A percentile compares a stretch with the other conserved stretches of the same genome.
phyloP scores from a whole-genome alignment of 2,888 invertebrate genomes.

The Stramonita haemastoma region DNA sequence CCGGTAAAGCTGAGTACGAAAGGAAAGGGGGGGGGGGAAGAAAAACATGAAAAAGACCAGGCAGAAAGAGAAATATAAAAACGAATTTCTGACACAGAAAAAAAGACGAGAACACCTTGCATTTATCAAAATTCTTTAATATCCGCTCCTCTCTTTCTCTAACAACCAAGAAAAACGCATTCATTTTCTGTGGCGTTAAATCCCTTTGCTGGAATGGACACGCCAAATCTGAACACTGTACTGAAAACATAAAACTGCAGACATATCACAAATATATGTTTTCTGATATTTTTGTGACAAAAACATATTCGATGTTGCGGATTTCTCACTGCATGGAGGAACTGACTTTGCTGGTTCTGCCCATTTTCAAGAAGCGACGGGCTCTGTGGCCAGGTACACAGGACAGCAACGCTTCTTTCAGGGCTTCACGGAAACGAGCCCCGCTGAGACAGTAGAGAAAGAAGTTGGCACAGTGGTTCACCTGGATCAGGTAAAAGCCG shows the following conservation, averaged over 20 bases:
- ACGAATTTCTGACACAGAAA: too few species aligned
- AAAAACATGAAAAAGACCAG: too few species aligned
- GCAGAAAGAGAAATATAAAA: too few species aligned
- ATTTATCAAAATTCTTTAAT: too few species aligned
- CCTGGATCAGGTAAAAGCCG: slow-evolving; percentile 63
- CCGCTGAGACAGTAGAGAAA: slow-evolving; percentile 68
- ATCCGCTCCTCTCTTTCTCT: too few species aligned
- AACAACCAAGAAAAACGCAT: too few species aligned
- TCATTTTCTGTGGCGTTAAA: too few species aligned
- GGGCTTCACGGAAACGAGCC: slow-evolving; percentile 57
- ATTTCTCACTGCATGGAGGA: neutral
- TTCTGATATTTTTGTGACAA: neutral
- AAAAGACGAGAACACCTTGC: too few species aligned
- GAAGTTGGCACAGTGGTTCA: slow-evolving; percentile 66
- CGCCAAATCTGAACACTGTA: neutral
- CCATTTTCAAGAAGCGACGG: neutral
- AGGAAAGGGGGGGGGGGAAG: too few species aligned
- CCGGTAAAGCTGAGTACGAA: too few species aligned
- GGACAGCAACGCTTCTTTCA: slow-evolving; percentile 48
- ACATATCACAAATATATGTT: neutral
- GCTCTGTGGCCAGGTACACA: neutral
- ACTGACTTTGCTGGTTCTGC: neutral
- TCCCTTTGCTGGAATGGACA: too few species aligned
- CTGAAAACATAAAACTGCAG: neutral
- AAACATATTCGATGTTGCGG: neutral